Evolutionary conservation across 2,113 vertebrate genomes (phyloP).

Genomic region (Callithrix jacchus): DNA sequence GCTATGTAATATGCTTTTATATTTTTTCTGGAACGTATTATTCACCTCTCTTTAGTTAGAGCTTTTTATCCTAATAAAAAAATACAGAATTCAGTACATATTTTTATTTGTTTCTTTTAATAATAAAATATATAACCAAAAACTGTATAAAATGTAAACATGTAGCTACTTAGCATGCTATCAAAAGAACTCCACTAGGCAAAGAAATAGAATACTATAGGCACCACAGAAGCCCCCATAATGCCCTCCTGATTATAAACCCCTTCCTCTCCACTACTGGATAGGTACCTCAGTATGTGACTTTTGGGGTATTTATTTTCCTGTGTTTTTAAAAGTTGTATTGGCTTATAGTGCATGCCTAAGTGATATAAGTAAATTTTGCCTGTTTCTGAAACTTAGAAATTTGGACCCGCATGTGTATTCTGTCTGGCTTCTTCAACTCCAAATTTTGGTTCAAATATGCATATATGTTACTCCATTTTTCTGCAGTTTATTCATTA

Average conservation of each 20-base stretch:
- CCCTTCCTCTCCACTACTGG: background rate
- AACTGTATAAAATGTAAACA: background rate
- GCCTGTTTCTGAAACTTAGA: background rate
- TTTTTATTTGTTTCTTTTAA: background rate
- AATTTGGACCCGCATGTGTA: background rate
- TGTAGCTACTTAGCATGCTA: background rate
- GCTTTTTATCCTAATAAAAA: background rate
- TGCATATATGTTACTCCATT: background rate
- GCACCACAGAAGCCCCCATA: background rate
- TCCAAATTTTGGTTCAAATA: background rate
- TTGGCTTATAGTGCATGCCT: background rate
- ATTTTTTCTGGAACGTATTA: background rate
- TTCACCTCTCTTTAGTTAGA: background rate
- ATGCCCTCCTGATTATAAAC: background rate
- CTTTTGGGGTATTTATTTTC: background rate
- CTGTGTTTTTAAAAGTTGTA: background rate
- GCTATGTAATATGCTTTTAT: background rate
- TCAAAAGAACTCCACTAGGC: background rate
- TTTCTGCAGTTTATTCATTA: background rate
- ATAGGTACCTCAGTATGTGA: background rate
- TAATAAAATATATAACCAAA: background rate
- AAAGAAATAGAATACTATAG: background rate
- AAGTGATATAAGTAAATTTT: background rate
- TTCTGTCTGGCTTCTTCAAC: background rate
- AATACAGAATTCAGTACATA: background rate